Evolutionary conservation across 1,140 invertebrate species (phyloP), one percentile per base, ranked within the genome.

Genomic region (Cherax destructor): DNA sequence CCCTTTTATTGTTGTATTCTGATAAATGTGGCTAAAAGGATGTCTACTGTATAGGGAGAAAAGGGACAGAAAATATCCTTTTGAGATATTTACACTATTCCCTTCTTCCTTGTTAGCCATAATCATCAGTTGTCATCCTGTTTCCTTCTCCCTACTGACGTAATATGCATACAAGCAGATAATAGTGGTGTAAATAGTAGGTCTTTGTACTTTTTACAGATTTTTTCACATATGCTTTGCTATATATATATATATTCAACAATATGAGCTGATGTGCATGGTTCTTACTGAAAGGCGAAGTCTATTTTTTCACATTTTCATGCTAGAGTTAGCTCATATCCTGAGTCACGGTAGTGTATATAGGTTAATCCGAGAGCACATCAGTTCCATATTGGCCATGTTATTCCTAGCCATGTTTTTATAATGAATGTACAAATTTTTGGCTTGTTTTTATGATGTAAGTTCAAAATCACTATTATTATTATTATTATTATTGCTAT

Each of bases 301-400:
- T 85, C 47, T 72, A 72, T 72, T 74, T 85, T 72, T 72, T 65
- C 69, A 85, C 83, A 72, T 85, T 72, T 69, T 72, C 61, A 85
- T 49, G 74, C 9, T 78, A 59, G 86, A 13, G 56, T 87, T 74
- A 87, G 86, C 78, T 41, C 30, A 52, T 87, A 41, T 65, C 59
- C 77, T 61, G 61, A 76, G 65, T 74, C 72, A 24, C 52, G 56
- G 56, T 74, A 74, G 69, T 74, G 69, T 74, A 74, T n/a, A 74
- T 74, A 74, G 69, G 69, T 10, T 21, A 30, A 65, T 59, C 13
- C 61, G 9, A 30, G 24, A 74, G 69, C 69, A 74, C 69, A 74
- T 74, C 69, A 74, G 69, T 74, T 74, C 24, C 69, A 74, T 74
- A 74, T 74, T 74, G 69, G 24, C 24, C n/a, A 74, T 30, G 24